Conservation (phyloP, 2,113 vertebrate genomes). For the Anser cygnoides region DNA sequence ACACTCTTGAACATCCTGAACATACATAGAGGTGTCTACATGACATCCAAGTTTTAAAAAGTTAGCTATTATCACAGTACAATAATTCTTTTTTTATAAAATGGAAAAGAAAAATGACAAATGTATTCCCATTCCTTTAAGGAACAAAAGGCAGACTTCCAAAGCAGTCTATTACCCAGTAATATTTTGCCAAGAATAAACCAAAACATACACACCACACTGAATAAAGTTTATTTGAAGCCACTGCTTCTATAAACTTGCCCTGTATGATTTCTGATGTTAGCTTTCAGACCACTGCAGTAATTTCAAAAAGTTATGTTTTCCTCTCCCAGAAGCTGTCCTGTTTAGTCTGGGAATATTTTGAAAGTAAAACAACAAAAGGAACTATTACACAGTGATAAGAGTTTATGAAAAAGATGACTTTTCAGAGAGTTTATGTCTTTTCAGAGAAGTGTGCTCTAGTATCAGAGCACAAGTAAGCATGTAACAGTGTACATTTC, state of each 20-base stretch:
- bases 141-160: neutral
- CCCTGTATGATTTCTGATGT: neutral
- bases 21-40: accelerated
- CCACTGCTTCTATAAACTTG: neutral
- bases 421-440: neutral
- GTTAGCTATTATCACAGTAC: neutral
- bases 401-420: neutral
- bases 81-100: neutral
- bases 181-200: neutral
- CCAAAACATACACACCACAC: accelerated
- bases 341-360: neutral
- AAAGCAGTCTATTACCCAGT: neutral
- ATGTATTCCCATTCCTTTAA: neutral
- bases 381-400: neutral
- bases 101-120: accelerated
- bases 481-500: neutral
- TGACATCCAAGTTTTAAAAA: neutral
- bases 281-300: neutral
- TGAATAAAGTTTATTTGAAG: neutral
- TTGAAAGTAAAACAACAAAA: neutral
- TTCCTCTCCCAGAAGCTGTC: neutral
- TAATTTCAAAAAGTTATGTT: neutral
- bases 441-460: neutral
- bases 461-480: neutral
- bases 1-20: neutral